A percentile compares a stretch with the other conserved stretches of the same genome.
Conservation (phyloP, 2,797 vertebrate genomes). For the Sibirionetta formosa region DNA sequence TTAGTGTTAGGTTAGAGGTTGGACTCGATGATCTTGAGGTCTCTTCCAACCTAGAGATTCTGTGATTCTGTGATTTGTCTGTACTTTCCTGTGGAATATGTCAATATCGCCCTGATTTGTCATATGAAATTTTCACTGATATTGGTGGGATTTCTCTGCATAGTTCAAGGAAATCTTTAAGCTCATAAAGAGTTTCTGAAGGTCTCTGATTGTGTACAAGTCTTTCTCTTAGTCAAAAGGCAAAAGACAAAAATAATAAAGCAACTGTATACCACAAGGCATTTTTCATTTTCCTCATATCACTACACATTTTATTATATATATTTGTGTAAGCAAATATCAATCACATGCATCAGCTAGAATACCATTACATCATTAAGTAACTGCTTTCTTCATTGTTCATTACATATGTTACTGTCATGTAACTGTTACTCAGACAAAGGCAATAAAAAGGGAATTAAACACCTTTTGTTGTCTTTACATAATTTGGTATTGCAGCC, state of each 20-base stretch:
- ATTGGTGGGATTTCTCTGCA: background rate
- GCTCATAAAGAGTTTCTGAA: background rate
- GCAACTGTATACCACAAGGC: background rate
- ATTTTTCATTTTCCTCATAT: background rate
- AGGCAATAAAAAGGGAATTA: background rate
- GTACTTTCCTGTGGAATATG: background rate
- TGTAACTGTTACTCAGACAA: constrained; percentile 27
- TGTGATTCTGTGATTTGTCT: too few relatives aligned
- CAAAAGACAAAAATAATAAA: background rate
- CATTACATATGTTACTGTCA: background rate
- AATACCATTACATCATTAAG: background rate
- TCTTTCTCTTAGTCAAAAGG: background rate
- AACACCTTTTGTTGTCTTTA: constrained; percentile 10
- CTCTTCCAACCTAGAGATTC: too few relatives aligned
- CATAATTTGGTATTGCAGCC: background rate
- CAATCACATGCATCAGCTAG: background rate
- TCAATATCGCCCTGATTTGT: background rate
- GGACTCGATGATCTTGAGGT: too few relatives aligned
- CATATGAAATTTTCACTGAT: background rate
- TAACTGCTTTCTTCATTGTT: constrained; percentile 10
- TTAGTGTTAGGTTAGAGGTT: too few relatives aligned
- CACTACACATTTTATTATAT: background rate
- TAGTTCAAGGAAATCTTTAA: background rate
- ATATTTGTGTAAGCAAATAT: background rate
- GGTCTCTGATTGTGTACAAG: background rate